Evolutionary conservation across 2,113 vertebrate species (phyloP), one percentile per base, ranked within the genome.

Genomic region (Girardinichthys multiradiatus): DNA sequence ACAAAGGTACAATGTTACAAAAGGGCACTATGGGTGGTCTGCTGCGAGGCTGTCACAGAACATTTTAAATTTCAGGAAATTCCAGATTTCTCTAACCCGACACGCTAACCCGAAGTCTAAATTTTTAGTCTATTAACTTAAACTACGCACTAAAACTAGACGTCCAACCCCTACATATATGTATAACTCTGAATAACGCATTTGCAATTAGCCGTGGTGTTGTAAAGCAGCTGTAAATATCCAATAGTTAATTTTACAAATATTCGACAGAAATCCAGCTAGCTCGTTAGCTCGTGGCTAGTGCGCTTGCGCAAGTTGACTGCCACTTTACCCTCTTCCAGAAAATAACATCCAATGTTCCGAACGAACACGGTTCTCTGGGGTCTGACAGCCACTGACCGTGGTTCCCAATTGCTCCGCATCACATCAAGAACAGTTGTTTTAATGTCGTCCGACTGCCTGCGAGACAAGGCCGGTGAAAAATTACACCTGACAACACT

Each of bases 401-500:
- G 2, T 48, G 13, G 28, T 27, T 13, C 4, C 33, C 29, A 7
- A 30, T 5, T 0, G 10, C 12, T 42, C 2, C 39, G 26, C 0
- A 10, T 39, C 54, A 64, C 63, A 42, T 15, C 7, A n/a, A 14
- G 63, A 57, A 63, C 58, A 12, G 21, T 19, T 21, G 59, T 54
- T 54, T 27, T 39, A 17, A 2, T 57, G 9, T 39, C 28, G 31
- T 4, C 68, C 70, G 35, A 2, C 35, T 61, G 75, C 39, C 58
- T 62, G 79, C 12, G 77, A 75, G 72, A 63, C 45, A 30, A 86
- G 81, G 84, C 87, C 83, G 77, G 79, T 62, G 81, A 84, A 76
- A 86, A 84, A 83, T 68, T 70, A 74, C 87, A 87, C 89, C 84
- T 90, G 86, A 87, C 88, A 72, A 68, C 74, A 5, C 33, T 81